phyloP scores from a whole-genome alignment of 2,113 vertebrate genomes.

The Larimichthys polyactis region DNA sequence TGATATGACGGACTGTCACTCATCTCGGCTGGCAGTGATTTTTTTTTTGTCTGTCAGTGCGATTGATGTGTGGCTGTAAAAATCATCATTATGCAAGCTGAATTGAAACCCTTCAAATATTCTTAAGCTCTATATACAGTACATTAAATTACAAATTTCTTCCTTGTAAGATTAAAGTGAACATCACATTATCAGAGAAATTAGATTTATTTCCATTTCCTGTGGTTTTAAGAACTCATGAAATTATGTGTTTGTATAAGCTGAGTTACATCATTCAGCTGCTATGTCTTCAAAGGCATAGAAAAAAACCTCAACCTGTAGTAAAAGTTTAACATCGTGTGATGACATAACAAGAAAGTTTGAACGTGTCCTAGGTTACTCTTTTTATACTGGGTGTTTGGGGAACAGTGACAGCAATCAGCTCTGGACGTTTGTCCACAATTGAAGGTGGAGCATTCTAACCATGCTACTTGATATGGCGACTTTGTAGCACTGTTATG shows the following conservation, averaged over 20 bases:
- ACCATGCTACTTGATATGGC: not conserved
- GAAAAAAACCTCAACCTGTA: not conserved
- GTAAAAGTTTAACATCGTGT: not conserved
- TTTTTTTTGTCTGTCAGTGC: conserved; percentile 36
- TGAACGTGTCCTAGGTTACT: conserved; percentile 19
- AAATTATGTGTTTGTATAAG: not conserved
- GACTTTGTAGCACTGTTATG: not conserved
- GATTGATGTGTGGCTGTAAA: not conserved
- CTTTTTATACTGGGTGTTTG: conserved; percentile 51
- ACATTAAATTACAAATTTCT: not conserved
- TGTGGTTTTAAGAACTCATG: conserved; percentile 11
- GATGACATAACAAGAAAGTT: not conserved
- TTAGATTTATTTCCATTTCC: conserved; percentile 2
- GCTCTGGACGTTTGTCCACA: not conserved
- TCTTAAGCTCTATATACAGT: not conserved
- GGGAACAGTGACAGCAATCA: conserved; percentile 46
- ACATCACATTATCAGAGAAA: not conserved
- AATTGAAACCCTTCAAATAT: conserved; percentile 8
- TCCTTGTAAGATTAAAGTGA: not conserved
- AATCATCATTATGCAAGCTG: not conserved
- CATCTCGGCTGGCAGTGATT: conserved; percentile 17
- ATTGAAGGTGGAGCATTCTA: not conserved
- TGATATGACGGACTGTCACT: conserved; percentile 43
- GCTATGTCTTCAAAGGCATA: not conserved
- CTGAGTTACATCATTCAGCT: not conserved